A percentile compares a stretch with the other conserved stretches of the same genome.
These are phyloP conservation scores for Ctena decussata DNA, from an alignment of 2,888 invertebrate genomes.

Conservation along the genomic window DNA sequence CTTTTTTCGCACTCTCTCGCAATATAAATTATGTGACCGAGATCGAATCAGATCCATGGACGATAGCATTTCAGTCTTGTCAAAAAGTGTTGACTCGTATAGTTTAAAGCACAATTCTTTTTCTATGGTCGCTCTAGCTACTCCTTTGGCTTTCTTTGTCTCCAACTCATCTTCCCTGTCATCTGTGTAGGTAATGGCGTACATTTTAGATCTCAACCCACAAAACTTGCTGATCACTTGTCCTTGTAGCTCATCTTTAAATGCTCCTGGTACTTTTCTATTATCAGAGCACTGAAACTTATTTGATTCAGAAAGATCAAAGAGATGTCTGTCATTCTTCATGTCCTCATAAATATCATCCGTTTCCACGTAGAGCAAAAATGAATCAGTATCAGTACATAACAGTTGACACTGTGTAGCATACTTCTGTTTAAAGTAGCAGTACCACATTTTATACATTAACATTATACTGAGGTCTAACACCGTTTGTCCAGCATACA, in stretches of 20 bases:
- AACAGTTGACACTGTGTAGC: background rate
- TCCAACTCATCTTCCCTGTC: background rate
- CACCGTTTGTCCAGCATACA: background rate
- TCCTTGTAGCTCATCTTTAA: background rate
- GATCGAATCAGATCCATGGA: slow-evolving; percentile 6
- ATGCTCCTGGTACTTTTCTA: slow-evolving; percentile 8
- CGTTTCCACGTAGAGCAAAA: slow-evolving; percentile 3
- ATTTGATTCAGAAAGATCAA: background rate
- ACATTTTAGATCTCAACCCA: background rate
- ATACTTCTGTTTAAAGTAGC: slow-evolving; percentile 3
- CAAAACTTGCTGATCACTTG: background rate
- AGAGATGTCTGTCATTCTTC: background rate
- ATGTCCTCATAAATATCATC: slow-evolving; percentile 4
- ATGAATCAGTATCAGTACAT: slow-evolving; percentile 3
- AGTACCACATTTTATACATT: slow-evolving; percentile 12
- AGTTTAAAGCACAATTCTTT: background rate
- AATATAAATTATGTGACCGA: background rate
- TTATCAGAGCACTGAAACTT: background rate
- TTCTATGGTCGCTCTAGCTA: background rate
- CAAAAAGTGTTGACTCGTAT: background rate
- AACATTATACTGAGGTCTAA: background rate
- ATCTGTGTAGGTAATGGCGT: background rate
- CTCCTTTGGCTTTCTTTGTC: background rate
- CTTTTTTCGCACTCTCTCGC: slow-evolving; percentile 4
- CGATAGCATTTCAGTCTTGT: slow-evolving; percentile 5